phyloP scores from a whole-genome alignment of 2,797 vertebrate species.

The Babyrousa celebensis region DNA sequence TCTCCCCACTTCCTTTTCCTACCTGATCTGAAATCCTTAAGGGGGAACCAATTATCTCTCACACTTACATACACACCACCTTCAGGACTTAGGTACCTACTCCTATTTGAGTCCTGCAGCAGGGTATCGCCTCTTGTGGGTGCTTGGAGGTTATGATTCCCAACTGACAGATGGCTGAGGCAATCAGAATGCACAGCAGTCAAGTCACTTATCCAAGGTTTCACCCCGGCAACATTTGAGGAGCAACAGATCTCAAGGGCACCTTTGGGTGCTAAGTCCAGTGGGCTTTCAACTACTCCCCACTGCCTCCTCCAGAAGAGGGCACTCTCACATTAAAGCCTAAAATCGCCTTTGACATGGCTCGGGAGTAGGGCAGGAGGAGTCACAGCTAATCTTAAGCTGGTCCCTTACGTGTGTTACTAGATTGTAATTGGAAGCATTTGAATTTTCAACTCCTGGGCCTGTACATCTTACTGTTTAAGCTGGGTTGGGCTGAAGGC shows the following conservation, averaged over 20 bases:
- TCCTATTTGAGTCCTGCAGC: background rate
- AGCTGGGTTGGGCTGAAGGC: background rate
- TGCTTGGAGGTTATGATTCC: background rate
- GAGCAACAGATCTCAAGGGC: background rate
- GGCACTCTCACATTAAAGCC: rapidly evolving
- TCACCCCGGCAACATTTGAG: background rate
- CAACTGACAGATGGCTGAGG: background rate
- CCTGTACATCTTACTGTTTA: background rate
- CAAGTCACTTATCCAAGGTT: background rate
- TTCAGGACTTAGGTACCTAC: background rate
- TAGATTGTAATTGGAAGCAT: background rate
- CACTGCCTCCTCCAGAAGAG: background rate
- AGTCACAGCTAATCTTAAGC: background rate
- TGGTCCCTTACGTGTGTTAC: background rate
- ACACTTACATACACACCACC: background rate
- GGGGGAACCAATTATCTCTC: background rate
- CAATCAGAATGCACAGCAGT: background rate
- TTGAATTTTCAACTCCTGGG: background rate
- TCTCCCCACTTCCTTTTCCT: background rate
- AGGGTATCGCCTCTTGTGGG: background rate
- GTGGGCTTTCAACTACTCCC: background rate
- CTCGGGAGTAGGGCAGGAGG: background rate
- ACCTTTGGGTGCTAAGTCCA: background rate
- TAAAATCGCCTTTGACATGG: background rate
- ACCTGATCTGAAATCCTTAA: background rate